Percentiles rank a stretch among this genome's conserved stretches.
Conservation (phyloP, 2,888 invertebrate genomes). For the Cetonia aurata region DNA sequence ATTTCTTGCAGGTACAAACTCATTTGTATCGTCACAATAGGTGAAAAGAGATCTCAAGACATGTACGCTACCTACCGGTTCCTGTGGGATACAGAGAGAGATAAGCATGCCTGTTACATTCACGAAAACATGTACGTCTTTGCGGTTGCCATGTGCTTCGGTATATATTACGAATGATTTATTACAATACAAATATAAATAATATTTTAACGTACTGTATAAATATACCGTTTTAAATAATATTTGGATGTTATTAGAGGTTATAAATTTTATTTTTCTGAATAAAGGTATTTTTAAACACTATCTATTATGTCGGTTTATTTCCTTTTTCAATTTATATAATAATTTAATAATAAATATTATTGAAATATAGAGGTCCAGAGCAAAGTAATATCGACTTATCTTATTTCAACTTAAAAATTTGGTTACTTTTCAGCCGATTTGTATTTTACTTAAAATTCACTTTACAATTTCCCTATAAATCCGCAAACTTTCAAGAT, state of each 20-base stretch:
- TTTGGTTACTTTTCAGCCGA: no score
- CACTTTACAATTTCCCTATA: no score
- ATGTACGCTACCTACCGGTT: conserved; percentile 74
- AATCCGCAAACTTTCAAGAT: no score
- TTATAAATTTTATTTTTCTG: conserved; percentile 20
- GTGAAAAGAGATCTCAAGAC: conserved; percentile 77
- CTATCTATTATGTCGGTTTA: background rate
- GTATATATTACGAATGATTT: conserved; percentile 76
- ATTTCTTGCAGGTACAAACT: conserved; percentile 74
- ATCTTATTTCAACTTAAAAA: no score
- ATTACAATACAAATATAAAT: conserved; percentile 1
- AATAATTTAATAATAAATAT: background rate
- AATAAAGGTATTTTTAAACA: conserved; percentile 9
- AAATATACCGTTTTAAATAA: conserved; percentile 9
- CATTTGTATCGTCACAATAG: conserved; percentile 74
- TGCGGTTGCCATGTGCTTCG: conserved; percentile 76
- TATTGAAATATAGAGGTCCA: no score
- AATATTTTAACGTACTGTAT: conserved; percentile 5
- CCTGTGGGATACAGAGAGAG: conserved; percentile 77
- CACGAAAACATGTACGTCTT: conserved; percentile 75
- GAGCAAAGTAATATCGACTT: no score
- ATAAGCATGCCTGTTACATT: conserved; percentile 72
- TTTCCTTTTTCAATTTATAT: background rate
- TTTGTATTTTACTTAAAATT: no score
- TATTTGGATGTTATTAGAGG: conserved; percentile 1